Conservation (phyloP, 2,113 vertebrate species). For the Philantomba maxwellii region DNA sequence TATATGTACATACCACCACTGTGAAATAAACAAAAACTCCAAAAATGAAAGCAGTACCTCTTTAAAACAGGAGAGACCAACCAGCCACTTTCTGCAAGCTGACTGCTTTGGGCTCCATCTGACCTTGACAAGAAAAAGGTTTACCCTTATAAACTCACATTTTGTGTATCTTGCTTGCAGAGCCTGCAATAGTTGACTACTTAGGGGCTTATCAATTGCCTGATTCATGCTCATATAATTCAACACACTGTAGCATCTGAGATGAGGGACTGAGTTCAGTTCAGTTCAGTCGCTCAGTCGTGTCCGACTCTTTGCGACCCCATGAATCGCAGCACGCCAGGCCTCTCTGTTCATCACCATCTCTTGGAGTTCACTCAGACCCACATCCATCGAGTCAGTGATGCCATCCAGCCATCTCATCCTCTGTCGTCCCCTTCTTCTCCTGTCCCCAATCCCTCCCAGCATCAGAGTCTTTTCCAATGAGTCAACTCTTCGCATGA, state of each 20-base stretch:
- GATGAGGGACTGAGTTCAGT: too few relatives aligned
- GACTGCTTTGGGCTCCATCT: background rate
- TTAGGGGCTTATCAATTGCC: background rate
- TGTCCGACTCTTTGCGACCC: too few relatives aligned
- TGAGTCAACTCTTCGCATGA: too few relatives aligned
- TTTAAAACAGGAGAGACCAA: background rate
- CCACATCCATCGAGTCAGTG: too few relatives aligned
- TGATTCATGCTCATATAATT: background rate
- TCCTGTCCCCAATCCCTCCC: too few relatives aligned
- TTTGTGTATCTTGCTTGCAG: background rate
- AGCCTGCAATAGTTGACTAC: background rate
- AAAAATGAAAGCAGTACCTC: background rate
- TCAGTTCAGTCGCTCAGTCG: too few relatives aligned
- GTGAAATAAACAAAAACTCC: background rate
- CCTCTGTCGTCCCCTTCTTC: too few relatives aligned
- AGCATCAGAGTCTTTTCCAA: too few relatives aligned
- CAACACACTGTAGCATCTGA: background rate
- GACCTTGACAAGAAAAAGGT: background rate
- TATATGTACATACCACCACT: background rate
- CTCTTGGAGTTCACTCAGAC: too few relatives aligned
- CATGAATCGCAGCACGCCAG: too few relatives aligned
- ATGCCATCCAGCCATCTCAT: too few relatives aligned
- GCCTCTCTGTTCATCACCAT: too few relatives aligned
- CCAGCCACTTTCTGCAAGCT: background rate
- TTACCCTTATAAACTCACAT: background rate